These are phyloP conservation scores for Xestia sexstrigata DNA, from an alignment of 2,888 invertebrate genomes.

Conservation along the genomic window DNA sequence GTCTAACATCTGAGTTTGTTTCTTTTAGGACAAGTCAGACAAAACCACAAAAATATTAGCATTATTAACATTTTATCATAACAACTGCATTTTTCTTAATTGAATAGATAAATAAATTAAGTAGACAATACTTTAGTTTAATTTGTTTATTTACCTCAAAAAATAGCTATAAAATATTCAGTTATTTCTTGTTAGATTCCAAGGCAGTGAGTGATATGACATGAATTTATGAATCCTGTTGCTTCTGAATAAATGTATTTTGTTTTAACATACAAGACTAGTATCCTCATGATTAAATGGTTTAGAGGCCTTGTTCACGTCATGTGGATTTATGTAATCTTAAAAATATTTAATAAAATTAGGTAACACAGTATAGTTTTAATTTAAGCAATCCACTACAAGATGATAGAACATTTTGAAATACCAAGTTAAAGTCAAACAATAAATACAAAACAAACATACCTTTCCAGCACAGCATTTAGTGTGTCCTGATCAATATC, in stretches of 20 bases:
- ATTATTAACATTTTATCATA: not conserved
- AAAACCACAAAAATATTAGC: too few species aligned
- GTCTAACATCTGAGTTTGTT: too few species aligned
- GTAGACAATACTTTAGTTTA: not conserved
- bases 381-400: not conserved
- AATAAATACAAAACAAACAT: slow-evolving; percentile 38
- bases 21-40: not conserved
- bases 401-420: not conserved
- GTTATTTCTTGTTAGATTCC: not conserved
- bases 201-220: not conserved
- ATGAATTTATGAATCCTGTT: slow-evolving; percentile 1
- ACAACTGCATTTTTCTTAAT: not conserved
- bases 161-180: not conserved
- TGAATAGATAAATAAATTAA: not conserved
- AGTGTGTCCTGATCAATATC: slow-evolving; percentile 96
- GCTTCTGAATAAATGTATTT: slow-evolving; percentile 4
- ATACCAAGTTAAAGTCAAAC: too few species aligned
- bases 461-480: slow-evolving; percentile 93
- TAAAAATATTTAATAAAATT: not conserved
- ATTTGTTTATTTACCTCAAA: not conserved
- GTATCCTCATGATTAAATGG: not conserved
- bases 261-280: not conserved
- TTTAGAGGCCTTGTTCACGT: not conserved
- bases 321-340: not conserved
- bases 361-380: not conserved